A percentile compares a stretch with the other conserved stretches of the same genome.
phyloP scores from a whole-genome alignment of 2,113 vertebrate species.

The Irena cyanogastra region DNA sequence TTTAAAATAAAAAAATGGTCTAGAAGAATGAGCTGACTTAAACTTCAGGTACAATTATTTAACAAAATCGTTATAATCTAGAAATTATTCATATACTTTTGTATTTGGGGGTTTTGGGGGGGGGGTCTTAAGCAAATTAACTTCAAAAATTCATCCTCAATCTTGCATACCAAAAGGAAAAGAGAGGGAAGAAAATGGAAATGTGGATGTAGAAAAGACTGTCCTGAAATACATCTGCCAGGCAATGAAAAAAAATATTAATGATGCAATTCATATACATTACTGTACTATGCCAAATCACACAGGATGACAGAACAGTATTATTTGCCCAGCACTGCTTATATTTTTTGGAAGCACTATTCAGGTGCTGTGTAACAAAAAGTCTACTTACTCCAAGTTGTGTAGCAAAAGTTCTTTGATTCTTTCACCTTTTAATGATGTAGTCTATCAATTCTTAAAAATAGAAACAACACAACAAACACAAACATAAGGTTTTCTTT shows the following conservation, averaged over 20 bases:
- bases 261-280: not conserved
- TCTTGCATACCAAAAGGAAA: not conserved
- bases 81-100: not conserved
- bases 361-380: not conserved
- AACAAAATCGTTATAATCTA: not conserved
- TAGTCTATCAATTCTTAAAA: not conserved
- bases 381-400: not conserved
- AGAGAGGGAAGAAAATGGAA: not conserved
- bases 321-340: not conserved
- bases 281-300: not conserved
- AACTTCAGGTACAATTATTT: not conserved
- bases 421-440: not conserved
- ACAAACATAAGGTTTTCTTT: not conserved
- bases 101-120: not conserved
- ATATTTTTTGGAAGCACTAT: not conserved
- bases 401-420: not conserved
- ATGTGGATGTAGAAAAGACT: rapidly evolving
- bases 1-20: not conserved
- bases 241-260: not conserved
- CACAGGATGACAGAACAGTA: not conserved
- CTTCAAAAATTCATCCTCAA: not conserved
- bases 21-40: not conserved
- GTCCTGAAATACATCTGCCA: not conserved
- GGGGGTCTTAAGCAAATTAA: not conserved
- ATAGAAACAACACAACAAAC: not conserved